A percentile compares a stretch with the other conserved stretches of the same genome.
phyloP scores from a whole-genome alignment of 2,113 vertebrate species.

The Ondatra zibethicus region DNA sequence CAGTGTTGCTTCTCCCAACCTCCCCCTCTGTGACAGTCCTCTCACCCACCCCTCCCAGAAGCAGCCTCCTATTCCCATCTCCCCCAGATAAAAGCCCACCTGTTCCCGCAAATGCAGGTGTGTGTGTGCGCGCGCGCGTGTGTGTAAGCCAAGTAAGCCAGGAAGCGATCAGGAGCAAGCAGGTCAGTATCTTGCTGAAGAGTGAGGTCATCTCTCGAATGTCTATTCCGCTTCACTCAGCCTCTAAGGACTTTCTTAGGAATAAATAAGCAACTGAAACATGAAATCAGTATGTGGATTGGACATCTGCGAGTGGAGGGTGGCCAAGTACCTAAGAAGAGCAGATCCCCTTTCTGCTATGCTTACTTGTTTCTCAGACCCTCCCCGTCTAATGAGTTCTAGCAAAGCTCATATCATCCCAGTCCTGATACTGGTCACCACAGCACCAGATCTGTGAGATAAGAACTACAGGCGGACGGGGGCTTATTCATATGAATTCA shows the following conservation, averaged over 20 bases:
- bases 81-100: not conserved
- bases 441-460: not conserved
- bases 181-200: not conserved
- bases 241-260: not conserved
- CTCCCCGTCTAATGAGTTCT: not conserved
- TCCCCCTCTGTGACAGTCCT: not conserved
- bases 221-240: not conserved
- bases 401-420: not conserved
- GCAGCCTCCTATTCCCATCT: not conserved
- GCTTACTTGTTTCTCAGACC: not conserved
- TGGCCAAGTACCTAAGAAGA: not conserved
- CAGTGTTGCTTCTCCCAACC: not conserved
- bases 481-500: not conserved
- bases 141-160: too few relatives aligned
- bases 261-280: not conserved
- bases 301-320: not conserved
- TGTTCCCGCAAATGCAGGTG: not conserved
- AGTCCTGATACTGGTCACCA: not conserved
- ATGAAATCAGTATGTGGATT: not conserved
- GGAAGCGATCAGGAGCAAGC: too few relatives aligned
- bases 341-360: not conserved
- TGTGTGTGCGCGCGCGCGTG: not conserved
- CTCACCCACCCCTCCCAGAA: not conserved
- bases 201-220: not conserved
- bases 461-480: not conserved